Conservation (phyloP, 1,140 invertebrate species). For the Drosophila lacteicornis region DNA sequence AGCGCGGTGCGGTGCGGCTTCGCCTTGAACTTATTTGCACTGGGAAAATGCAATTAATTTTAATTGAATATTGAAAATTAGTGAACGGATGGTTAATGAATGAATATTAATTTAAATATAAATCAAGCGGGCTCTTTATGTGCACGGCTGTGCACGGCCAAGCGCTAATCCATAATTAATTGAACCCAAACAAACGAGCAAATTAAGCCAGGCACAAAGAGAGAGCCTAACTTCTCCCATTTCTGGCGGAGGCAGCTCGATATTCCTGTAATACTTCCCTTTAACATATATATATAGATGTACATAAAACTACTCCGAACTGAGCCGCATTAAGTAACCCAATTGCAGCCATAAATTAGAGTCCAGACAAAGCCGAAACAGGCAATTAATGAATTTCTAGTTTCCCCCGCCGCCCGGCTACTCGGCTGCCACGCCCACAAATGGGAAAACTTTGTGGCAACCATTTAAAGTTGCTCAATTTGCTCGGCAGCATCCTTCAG, state of each 20-base stretch:
- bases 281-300: background rate
- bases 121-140: slow-evolving; percentile 38
- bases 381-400: slow-evolving; percentile 57
- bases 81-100: slow-evolving; percentile 46
- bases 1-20: background rate
- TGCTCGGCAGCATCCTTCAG: slow-evolving; percentile 34
- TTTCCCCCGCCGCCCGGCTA: slow-evolving; percentile 6
- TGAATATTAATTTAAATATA: slow-evolving; percentile 49
- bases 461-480: slow-evolving; percentile 53
- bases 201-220: slow-evolving; percentile 40
- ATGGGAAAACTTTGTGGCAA: slow-evolving; percentile 48
- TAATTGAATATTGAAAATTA: slow-evolving; percentile 50
- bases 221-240: slow-evolving; percentile 15
- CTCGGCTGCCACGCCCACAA: slow-evolving; percentile 18
- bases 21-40: slow-evolving; percentile 30
- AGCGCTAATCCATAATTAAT: slow-evolving; percentile 55
- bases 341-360: slow-evolving; percentile 56
- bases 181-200: slow-evolving; percentile 46
- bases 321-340: slow-evolving; percentile 46
- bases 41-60: slow-evolving; percentile 52
- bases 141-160: slow-evolving; percentile 14
- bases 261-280: background rate
- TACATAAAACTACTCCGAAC: slow-evolving; percentile 24
- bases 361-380: slow-evolving; percentile 51
- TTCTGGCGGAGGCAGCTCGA: slow-evolving; percentile 11